Base-by-base conservation (phyloP, 1,140 invertebrate genomes). In the Metaphire vulgaris region DNA sequence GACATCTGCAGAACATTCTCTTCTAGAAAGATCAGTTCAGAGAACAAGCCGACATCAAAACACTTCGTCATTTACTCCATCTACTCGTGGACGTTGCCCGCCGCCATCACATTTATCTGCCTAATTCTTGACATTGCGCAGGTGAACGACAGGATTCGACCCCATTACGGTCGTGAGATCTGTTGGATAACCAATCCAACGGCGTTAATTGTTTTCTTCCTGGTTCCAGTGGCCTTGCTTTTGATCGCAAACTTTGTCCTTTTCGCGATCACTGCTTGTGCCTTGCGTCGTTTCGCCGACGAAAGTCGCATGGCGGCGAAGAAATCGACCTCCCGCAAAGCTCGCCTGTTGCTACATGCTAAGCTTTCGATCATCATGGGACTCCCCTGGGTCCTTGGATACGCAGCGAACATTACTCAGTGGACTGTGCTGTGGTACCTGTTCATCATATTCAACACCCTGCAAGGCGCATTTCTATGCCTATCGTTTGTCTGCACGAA, bases 1-100 rank as follows among this genome's bases (percentile, higher is more conserved):
- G 89, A 89, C 79, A 86, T 89, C 2, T 89, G 87, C 83, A 83
- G 86, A 32, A 96, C 94, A 1, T 88, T 88, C 82, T 79, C 81
- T 2, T 77, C 89, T 14, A 56, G 21, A 21, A 56, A 12, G 41
- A 21, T 56, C 6, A 56, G 6, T 56, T 56, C 41, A 6, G 6
- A 21, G 6, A 6, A 6, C 6, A 56, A 74, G 14, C 26, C 67
- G 2, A 14, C 2, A 12, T 26, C 67, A 71, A 82, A 79, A 26
- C 73, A 84, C 33, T 89, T 90, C 77, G 74, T 86, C 2, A 79
- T 83, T 1, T 90, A 90, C 78, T 88, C 87, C 0, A 33, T 87
- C 0, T 88, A 88, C 78, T 85, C 85, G 14, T 89, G 89, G 89
- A 32, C 85, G 0, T 78, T 83, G 2, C 88, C 89, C 1, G 83